A percentile compares a stretch with the other conserved stretches of the same genome.
Conservation (phyloP, 1,140 invertebrate genomes). For the Plectrocnemia conspersa region DNA sequence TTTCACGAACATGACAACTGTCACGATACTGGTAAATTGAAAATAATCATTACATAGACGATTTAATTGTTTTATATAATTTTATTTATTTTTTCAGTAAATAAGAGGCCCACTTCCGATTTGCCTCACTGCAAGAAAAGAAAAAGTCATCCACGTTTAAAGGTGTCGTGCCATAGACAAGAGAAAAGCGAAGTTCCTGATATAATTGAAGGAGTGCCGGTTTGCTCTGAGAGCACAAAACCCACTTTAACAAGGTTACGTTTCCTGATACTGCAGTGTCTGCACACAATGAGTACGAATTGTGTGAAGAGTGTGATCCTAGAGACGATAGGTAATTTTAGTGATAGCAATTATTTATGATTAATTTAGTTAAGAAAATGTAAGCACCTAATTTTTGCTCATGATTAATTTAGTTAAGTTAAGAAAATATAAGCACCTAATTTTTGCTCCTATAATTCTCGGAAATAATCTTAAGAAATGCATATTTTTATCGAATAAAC, state of each 20-base stretch:
- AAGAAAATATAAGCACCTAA: no score
- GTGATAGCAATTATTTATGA: no score
- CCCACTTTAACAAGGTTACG: constrained; percentile 33
- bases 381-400: no score
- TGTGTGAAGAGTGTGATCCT: constrained; percentile 21
- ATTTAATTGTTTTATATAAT: not conserved
- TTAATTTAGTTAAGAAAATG: no score
- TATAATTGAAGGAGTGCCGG: constrained; percentile 51
- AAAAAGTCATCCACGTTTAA: constrained; percentile 42
- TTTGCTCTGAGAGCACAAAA: constrained; percentile 43
- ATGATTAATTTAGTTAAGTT: no score
- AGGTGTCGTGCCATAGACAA: constrained; percentile 42
- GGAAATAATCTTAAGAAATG: no score
- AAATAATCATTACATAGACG: not conserved
- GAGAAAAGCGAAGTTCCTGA: constrained; percentile 51
- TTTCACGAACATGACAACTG: constrained; percentile 62
- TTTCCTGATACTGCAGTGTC: constrained; percentile 13
- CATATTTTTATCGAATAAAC: no score
- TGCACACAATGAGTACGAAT: constrained; percentile 14
- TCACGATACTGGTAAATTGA: constrained; percentile 11
- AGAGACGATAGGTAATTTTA: constrained; percentile 26
- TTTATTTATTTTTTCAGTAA: constrained; percentile 38
- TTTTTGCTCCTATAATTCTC: no score
- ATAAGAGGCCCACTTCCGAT: constrained; percentile 48
- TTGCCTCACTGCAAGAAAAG: constrained; percentile 45